These are phyloP conservation scores for Eulemur albifrons DNA, from an alignment of 2,797 vertebrate genomes.

Conservation along the genomic window DNA sequence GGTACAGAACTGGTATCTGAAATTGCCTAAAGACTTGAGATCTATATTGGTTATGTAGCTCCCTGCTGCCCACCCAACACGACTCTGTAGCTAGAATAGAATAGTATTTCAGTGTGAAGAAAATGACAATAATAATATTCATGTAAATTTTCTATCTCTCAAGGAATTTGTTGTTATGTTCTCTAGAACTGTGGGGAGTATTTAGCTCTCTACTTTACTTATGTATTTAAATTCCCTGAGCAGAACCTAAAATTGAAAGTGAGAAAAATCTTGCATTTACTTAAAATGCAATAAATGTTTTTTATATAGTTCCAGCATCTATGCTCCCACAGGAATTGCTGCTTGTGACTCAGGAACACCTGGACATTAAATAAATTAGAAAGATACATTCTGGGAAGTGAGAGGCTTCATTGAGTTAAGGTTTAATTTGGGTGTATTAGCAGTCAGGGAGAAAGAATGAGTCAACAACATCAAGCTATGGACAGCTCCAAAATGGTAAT, in stretches of 20 bases:
- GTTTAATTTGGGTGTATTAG: background rate
- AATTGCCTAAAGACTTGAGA: background rate
- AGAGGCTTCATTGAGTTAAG: background rate
- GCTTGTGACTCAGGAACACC: slow-evolving; percentile 28
- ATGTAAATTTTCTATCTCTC: background rate
- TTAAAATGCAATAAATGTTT: slow-evolving; percentile 21
- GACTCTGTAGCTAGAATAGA: background rate
- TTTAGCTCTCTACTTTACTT: slow-evolving; percentile 30
- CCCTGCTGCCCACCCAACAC: background rate
- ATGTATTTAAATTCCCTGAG: background rate
- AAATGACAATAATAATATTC: slow-evolving; percentile 10
- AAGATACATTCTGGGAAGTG: background rate
- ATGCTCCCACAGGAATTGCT: slow-evolving; percentile 12
- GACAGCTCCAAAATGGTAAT: background rate
- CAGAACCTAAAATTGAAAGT: background rate
- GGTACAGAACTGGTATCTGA: background rate
- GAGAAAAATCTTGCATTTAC: background rate
- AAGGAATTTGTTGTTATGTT: background rate
- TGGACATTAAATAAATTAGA: slow-evolving; percentile 3
- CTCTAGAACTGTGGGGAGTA: background rate
- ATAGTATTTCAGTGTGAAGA: background rate
- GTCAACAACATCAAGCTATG: background rate
- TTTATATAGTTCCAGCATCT: slow-evolving; percentile 31
- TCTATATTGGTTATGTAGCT: background rate
- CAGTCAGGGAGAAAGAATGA: background rate